Base-by-base conservation (phyloP, 2,888 invertebrate genomes). In the Mesoligia furuncula region DNA sequence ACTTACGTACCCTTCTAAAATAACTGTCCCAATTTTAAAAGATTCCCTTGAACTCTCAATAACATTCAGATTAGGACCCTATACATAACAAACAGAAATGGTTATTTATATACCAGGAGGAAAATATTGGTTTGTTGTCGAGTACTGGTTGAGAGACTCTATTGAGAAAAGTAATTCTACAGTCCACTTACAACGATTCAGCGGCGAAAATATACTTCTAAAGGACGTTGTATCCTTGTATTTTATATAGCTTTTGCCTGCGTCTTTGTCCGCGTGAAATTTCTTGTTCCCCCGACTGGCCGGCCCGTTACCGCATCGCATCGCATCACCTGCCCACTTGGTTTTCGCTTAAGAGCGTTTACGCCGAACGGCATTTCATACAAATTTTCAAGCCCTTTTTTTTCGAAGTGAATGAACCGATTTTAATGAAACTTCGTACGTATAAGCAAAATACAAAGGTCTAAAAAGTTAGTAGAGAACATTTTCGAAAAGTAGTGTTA, bases 101-200 rank as follows among this genome's bases (percentile, higher is more conserved):
- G n/a, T 48, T 62, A 27, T 65, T 64, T 57, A 71, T 64, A 39
- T 57, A 64, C 11, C 27, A 27, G 54, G 42, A 64, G 20, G 27
- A 65, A 79, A 20, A 65, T 78, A 31, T 42, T 73, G 39, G 73
- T 39, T 39, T 39, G 27, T 57, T 71, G 36, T 65, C 54, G 54
- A 71, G 64, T 24, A 73, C 8, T 36, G 24, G 36, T 54, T 67
- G 61, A 74, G 15, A 45, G 36, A 36, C 15, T 61, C 27, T 61
- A 54, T 66, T 61, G 42, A 27, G 51, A 45, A 62, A 80, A 66
- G 24, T 80, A 67, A 67, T 67, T 74, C 45, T 54, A 27, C 61
- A 20, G 59, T n/a, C 45, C 51, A 61, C 24, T 61, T 36, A 27
- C 51, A 66, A 5, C n/a, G 13, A 51, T 20, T 72, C 65, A n/a